phyloP scores from a whole-genome alignment of 2,113 vertebrate genomes.

The Corythornis cristatus region DNA sequence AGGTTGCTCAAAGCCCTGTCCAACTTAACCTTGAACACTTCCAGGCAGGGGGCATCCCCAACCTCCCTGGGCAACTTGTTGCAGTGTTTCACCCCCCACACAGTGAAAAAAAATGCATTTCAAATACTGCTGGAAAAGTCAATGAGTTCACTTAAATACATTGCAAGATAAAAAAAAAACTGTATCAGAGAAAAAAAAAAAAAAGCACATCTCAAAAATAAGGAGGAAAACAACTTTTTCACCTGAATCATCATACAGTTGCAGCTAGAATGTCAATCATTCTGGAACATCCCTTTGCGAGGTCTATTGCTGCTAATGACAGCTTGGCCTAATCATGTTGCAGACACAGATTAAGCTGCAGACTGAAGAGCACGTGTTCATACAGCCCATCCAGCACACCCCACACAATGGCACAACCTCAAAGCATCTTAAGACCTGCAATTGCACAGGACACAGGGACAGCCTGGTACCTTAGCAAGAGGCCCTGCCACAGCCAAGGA shows the following conservation, averaged over 20 bases:
- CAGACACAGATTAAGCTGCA: not conserved
- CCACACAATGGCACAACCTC: not conserved
- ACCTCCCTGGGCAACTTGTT: not conserved
- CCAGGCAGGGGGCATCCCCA: not conserved
- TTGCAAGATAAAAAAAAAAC: not conserved
- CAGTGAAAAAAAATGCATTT: not conserved
- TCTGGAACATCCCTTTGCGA: not conserved
- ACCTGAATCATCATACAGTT: not conserved
- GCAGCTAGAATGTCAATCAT: not conserved
- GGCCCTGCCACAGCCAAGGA: not conserved
- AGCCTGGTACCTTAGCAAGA: not conserved
- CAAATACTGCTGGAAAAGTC: not conserved
- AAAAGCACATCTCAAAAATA: not conserved
- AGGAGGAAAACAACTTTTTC: not conserved
- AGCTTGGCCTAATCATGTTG: not conserved
- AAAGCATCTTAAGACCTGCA: not conserved
- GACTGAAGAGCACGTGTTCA: not conserved
- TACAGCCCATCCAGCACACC: not conserved
- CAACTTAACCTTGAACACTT: not conserved
- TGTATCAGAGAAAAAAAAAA: not conserved
- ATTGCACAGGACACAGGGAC: not conserved
- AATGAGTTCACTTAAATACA: not conserved
- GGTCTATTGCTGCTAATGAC: not conserved
- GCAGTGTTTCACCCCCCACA: not conserved
- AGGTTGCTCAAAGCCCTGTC: not conserved